Evolutionary conservation across 1,140 invertebrate genomes (phyloP), one percentile per base, ranked within the genome.

Genomic region (Musca vetustissima): DNA sequence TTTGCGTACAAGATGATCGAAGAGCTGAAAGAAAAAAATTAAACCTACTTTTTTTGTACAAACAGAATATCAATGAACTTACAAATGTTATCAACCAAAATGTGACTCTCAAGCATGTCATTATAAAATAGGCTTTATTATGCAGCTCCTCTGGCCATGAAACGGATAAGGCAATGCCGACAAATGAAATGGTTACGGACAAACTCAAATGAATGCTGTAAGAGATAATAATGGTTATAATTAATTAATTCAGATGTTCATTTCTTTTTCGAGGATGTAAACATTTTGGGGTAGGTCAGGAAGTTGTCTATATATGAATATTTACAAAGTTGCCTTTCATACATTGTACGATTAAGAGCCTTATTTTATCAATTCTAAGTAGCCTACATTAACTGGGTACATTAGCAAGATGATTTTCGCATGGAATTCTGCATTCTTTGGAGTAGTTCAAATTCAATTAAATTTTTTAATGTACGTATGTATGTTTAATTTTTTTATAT

Each of bases 121-220:
- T 86, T 72, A 88, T 85, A 76, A 89, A 90, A 73, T 90, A 90
- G 43, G 89, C 87, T 70, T 87, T 84, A 69, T 88, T 90, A 78
- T 86, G 87, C 68, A 82, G 83, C 21, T 84, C 73, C 70, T 86
- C 83, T 3, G 86, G 85, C 84, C 86, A 88, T 1, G 83, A 43
- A 1, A 83, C 81, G 8, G 87, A 83, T 73, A 89, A 85, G 32
- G 86, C 75, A 55, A 90, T 87, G 21, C 88, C 88, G 64, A 83
- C 75, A 64, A 88, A 84, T 72, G 88, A 87, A 67, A 90, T 84
- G 8, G 73, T 78, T 13, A 87, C 79, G 72, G 88, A 84, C 32
- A 85, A 84, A 64, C 85, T 15, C 43, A 86, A 70, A 70, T 87
- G 84, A 66, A 86, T 69, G 64, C 81, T 82, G 59, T 21, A 28